Evolutionary conservation across 2,797 vertebrate species (phyloP).

Genomic region (Oreochromis grahami): DNA sequence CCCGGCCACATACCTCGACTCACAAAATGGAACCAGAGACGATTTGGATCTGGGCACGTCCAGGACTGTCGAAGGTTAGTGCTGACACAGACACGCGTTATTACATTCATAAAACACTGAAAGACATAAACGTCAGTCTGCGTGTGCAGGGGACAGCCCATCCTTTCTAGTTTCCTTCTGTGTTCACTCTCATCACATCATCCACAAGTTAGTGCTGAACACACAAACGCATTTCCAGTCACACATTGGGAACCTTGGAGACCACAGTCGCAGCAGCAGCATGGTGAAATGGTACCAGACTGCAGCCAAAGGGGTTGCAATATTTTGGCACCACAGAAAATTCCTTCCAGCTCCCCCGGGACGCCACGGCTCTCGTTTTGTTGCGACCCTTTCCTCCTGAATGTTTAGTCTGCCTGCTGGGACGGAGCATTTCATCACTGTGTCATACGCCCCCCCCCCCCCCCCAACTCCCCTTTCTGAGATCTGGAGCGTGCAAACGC

Average conservation of each 20-base stretch:
- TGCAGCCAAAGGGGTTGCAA: conserved; percentile 31
- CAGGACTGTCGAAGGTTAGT: conserved; percentile 87
- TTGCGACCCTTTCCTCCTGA: conserved; percentile 38
- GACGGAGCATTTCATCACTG: conserved; percentile 34
- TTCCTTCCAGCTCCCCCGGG: conserved; percentile 44
- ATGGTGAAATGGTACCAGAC: conserved; percentile 40
- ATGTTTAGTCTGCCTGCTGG: conserved; percentile 46
- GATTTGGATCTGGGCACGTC: conserved; percentile 90
- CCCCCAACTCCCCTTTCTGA: neutral
- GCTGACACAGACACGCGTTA: neutral
- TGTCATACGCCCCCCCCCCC: neutral
- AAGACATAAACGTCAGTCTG: neutral
- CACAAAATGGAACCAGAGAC: conserved; percentile 90
- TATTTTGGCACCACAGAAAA: conserved; percentile 55
- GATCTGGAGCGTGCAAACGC: conserved; percentile 1
- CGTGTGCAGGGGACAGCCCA: neutral
- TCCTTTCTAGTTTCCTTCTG: neutral
- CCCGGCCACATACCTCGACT: conserved; percentile 93
- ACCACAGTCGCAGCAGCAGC: conserved; percentile 7
- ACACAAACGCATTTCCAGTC: conserved; percentile 34
- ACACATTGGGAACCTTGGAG: conserved; percentile 48
- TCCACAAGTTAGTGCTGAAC: neutral
- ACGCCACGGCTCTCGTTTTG: conserved; percentile 28
- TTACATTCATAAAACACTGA: conserved; percentile 6
- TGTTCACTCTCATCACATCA: neutral